phyloP scores from a whole-genome alignment of 2,113 vertebrate species.

The Heptranchias perlo region DNA sequence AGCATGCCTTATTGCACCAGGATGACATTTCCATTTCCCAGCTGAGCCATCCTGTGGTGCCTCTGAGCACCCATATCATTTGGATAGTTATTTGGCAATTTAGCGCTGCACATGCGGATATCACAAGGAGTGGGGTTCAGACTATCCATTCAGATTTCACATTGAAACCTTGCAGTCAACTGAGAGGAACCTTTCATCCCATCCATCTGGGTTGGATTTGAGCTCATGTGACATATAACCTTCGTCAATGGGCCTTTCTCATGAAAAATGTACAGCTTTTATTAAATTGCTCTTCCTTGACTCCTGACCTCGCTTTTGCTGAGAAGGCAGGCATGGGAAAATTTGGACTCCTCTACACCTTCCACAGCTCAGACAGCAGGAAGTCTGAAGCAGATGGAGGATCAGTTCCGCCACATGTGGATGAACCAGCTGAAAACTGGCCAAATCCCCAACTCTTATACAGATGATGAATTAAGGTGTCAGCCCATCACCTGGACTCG shows the following conservation, averaged over 20 bases:
- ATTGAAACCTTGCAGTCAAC: not conserved
- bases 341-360: not conserved
- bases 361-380: not conserved
- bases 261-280: not conserved
- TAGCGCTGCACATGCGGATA: not conserved
- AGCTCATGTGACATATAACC: not conserved
- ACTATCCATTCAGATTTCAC: not conserved
- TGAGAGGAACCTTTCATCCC: not conserved
- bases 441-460: not conserved
- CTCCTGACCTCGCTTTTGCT: not conserved
- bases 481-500: not conserved
- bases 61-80: not conserved
- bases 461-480: not conserved
- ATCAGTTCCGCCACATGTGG: not conserved
- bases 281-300: not conserved
- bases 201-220: not conserved
- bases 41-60: not conserved
- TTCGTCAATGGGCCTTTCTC: not conserved
- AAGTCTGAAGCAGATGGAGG: not conserved
- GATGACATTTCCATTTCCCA: not conserved
- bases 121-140: not conserved
- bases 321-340: not conserved
- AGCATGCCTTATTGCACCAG: not conserved
- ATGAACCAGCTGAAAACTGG: not conserved
- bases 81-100: not conserved